Evolutionary conservation across 2,888 invertebrate species (phyloP).

Genomic region (Helicoverpa assulta): DNA sequence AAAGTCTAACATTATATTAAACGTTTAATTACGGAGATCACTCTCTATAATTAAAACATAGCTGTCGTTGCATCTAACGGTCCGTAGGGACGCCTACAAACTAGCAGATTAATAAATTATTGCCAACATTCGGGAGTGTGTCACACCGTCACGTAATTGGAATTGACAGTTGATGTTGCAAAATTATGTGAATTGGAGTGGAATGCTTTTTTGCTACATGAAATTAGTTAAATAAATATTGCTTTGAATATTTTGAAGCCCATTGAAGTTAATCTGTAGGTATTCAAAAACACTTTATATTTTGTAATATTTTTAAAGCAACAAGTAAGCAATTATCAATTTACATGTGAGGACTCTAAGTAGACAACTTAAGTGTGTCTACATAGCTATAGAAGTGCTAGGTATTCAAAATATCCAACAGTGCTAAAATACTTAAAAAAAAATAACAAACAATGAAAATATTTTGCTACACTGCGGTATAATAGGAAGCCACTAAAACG

Average conservation of each 20-base stretch:
- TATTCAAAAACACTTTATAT: too few relatives aligned
- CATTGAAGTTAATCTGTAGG: too few relatives aligned
- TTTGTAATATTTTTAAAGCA: too few relatives aligned
- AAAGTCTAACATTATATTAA: background rate
- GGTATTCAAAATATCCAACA: too few relatives aligned
- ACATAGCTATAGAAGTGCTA: too few relatives aligned
- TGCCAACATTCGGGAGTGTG: constrained; percentile 5
- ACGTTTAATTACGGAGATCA: constrained; percentile 22
- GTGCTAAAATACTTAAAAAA: too few relatives aligned
- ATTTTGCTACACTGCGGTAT: constrained; percentile 17
- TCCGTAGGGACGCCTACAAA: constrained; percentile 21
- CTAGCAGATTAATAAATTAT: constrained; percentile 46
- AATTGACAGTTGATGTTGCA: background rate
- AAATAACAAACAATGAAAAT: background rate
- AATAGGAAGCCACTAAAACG: background rate
- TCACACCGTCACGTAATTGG: constrained; percentile 19
- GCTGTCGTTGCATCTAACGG: constrained; percentile 31
- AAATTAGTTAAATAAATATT: too few relatives aligned
- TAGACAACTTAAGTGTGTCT: too few relatives aligned
- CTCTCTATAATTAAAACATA: constrained; percentile 40
- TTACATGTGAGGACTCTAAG: too few relatives aligned
- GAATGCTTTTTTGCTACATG: too few relatives aligned
- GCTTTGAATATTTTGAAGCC: too few relatives aligned
- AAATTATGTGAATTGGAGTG: background rate
- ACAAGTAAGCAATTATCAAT: too few relatives aligned